Conservation (phyloP, 2,888 invertebrate genomes). For the Pocota personata region DNA sequence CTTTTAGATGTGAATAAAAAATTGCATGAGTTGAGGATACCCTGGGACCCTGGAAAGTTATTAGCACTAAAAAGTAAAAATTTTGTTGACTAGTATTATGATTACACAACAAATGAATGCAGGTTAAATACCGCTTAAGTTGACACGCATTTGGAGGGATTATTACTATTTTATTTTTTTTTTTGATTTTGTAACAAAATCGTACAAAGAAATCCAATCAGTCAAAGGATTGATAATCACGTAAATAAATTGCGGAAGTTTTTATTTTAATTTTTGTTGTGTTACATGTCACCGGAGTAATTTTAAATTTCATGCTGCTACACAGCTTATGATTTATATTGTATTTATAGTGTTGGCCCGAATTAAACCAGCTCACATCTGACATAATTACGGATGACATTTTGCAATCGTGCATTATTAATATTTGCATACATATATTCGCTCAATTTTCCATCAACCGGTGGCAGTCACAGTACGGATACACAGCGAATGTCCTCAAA, state of each 20-base stretch:
- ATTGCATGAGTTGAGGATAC: too few species aligned
- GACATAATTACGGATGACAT: constrained; percentile 55
- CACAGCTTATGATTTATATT: constrained; percentile 14
- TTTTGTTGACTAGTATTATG: too few species aligned
- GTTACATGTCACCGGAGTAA: neutral
- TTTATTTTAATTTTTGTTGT: neutral
- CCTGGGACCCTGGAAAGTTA: too few species aligned
- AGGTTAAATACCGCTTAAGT: too few species aligned
- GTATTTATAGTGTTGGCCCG: neutral
- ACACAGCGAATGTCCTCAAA: constrained; percentile 50
- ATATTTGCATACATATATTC: constrained; percentile 65
- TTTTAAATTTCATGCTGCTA: neutral
- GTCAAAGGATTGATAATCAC: neutral
- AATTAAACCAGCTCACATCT: constrained; percentile 35
- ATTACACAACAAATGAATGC: too few species aligned
- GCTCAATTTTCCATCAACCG: constrained; percentile 58
- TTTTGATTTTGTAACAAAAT: neutral
- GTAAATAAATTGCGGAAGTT: neutral
- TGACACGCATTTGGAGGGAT: too few species aligned
- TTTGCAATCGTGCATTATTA: constrained; percentile 55
- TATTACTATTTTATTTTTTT: too few species aligned
- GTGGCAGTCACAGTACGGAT: constrained; percentile 2
- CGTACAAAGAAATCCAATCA: neutral
- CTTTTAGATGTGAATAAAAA: too few species aligned
- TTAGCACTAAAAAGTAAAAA: too few species aligned